Conservation (phyloP, 2,113 vertebrate species). For the Engraulis encrasicolus region DNA sequence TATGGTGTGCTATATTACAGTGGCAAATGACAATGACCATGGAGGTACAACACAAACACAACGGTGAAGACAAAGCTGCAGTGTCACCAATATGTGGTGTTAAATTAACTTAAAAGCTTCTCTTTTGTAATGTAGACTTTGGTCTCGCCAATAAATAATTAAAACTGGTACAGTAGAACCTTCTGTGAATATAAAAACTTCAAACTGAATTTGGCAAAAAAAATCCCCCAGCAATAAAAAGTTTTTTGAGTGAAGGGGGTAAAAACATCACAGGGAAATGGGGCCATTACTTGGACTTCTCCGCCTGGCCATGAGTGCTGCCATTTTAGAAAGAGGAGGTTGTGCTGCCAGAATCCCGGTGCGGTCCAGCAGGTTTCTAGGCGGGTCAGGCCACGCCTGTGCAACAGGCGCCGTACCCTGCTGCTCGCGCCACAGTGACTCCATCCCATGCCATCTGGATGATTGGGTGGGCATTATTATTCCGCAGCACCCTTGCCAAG, state of each 20-base stretch:
- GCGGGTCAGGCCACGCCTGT: conserved; percentile 10
- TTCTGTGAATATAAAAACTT: not conserved
- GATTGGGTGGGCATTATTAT: conserved; percentile 16
- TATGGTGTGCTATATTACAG: too few species aligned
- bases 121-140: not conserved
- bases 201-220: not conserved
- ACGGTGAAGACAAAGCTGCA: too few species aligned
- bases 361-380: not conserved
- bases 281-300: not conserved
- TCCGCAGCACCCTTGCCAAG: not conserved
- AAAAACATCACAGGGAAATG: not conserved
- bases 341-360: not conserved
- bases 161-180: not conserved
- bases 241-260: not conserved
- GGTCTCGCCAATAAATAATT: not conserved
- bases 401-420: not conserved
- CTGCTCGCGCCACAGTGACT: conserved; percentile 18
- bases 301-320: not conserved
- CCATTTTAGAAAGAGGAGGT: conserved; percentile 1
- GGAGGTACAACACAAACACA: too few species aligned
- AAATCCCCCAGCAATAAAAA: not conserved
- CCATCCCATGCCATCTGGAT: conserved; percentile 10
- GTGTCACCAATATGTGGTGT: too few species aligned
- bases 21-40: too few species aligned
- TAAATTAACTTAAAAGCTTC: too few species aligned